Conservation (phyloP, 35 echinoderm and acorn worm genomes). For the Heliocidaris tuberculata region DNA sequence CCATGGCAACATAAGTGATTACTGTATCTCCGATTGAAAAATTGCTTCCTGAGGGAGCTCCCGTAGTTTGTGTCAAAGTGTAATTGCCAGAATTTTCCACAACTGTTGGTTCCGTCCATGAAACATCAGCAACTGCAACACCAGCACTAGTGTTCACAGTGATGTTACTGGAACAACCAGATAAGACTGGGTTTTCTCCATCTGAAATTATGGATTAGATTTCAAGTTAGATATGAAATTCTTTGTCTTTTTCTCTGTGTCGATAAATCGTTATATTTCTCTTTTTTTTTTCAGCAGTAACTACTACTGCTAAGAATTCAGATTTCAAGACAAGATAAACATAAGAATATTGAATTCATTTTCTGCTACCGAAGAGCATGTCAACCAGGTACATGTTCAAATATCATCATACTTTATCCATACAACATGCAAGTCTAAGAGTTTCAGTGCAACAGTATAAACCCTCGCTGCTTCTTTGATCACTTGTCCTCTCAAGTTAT, state of each 20-base stretch:
- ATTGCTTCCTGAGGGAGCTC: not conserved
- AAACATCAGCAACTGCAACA: not conserved
- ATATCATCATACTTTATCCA: too few relatives aligned
- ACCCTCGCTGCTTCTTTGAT: too few relatives aligned
- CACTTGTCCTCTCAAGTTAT: too few relatives aligned
- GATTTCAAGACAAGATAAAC: too few relatives aligned
- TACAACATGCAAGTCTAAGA: too few relatives aligned
- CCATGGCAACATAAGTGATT: constrained; percentile 13
- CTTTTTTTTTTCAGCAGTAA: not conserved
- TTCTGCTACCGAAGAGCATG: too few relatives aligned
- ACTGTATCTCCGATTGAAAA: constrained; percentile 35
- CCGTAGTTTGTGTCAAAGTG: not conserved
- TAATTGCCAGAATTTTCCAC: constrained; percentile 32
- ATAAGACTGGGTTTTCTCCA: constrained; percentile 28
- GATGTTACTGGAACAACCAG: constrained; percentile 19
- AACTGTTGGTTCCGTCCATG: constrained; percentile 2
- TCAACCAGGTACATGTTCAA: too few relatives aligned
- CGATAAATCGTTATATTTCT: not conserved
- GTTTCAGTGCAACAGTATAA: too few relatives aligned
- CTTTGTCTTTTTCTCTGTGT: too few relatives aligned
- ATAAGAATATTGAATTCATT: too few relatives aligned
- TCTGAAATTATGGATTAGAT: not conserved
- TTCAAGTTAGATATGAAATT: not conserved
- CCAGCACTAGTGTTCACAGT: constrained; percentile 20
- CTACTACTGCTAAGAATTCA: not conserved